Conservation (phyloP, 2,113 vertebrate species). For the Toxotes jaculatrix region DNA sequence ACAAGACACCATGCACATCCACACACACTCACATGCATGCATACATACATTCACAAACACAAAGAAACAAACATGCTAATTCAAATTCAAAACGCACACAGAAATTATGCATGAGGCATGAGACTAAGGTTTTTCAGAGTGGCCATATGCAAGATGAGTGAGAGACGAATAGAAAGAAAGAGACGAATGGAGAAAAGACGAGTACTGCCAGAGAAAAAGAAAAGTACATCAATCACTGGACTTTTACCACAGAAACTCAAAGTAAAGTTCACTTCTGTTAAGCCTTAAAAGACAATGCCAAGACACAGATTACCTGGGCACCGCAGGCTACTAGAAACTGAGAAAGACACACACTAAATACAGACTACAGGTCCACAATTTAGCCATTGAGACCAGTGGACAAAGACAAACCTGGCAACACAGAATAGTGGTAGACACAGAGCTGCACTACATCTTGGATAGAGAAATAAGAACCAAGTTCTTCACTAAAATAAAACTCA, state of each 20-base stretch:
- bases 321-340: too few species aligned
- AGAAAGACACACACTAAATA: not conserved
- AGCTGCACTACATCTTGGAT: not conserved
- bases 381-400: not conserved
- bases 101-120: conserved; percentile 48
- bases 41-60: not conserved
- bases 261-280: not conserved
- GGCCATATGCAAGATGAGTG: not conserved
- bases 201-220: not conserved
- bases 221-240: not conserved
- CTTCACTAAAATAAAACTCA: not conserved
- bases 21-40: conserved; percentile 1
- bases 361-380: not conserved
- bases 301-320: not conserved
- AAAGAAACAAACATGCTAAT: conserved; percentile 2
- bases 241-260: not conserved
- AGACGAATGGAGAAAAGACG: not conserved
- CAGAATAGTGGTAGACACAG: not conserved
- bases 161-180: not conserved
- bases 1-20: not conserved
- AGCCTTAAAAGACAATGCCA: not conserved
- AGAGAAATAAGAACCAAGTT: not conserved
- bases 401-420: conserved; percentile 20
- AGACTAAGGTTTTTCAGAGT: conserved; percentile 11
- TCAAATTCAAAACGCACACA: not conserved